Percentiles rank a stretch among this genome's conserved stretches.
Conservation (phyloP, 2,113 vertebrate genomes). For the Okapia johnstoni region DNA sequence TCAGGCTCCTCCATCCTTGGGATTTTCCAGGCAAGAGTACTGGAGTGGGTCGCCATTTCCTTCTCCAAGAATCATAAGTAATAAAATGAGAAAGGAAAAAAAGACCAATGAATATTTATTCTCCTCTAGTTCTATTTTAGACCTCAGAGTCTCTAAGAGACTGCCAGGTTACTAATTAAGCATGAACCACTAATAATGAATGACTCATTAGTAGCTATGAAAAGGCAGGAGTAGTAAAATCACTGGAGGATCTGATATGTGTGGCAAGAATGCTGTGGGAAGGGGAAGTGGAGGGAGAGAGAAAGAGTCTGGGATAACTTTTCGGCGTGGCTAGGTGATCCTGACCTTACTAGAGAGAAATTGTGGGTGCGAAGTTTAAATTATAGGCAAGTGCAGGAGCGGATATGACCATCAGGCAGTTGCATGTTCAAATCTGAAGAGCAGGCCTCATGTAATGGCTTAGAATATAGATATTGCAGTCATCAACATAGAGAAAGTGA, state of each 20-base stretch:
- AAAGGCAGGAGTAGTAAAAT: background rate
- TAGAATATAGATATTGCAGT: background rate
- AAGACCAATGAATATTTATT: background rate
- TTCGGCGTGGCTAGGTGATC: background rate
- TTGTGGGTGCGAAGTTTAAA: background rate
- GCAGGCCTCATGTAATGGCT: background rate
- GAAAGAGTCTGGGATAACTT: background rate
- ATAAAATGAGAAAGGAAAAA: background rate
- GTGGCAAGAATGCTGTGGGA: background rate
- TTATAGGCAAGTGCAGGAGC: background rate
- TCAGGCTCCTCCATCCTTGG: too few relatives aligned
- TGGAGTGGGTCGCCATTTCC: too few relatives aligned
- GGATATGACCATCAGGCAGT: background rate
- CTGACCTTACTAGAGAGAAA: background rate
- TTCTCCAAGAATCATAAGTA: background rate
- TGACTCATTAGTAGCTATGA: background rate
- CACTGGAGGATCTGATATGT: background rate
- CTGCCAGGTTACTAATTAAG: background rate
- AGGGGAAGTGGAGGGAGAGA: background rate
- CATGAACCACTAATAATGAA: background rate
- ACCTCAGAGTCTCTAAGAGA: background rate
- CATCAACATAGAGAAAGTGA: background rate
- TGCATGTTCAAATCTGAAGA: background rate
- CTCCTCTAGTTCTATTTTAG: background rate
- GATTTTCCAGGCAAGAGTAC: too few relatives aligned